phyloP scores from a whole-genome alignment of 1,140 invertebrate genomes.

The Papilio xuthus region DNA sequence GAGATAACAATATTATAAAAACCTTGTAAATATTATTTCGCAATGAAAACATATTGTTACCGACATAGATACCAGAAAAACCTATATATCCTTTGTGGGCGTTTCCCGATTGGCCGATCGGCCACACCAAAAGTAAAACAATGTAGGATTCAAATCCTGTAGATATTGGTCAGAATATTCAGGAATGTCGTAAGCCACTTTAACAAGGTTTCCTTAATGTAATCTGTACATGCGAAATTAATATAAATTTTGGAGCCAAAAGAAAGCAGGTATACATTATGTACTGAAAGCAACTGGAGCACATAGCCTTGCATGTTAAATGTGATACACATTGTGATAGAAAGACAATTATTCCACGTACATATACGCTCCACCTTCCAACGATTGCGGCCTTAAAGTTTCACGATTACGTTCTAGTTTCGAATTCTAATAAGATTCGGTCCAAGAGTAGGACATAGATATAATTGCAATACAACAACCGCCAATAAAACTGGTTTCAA shows the following conservation, averaged over 20 bases:
- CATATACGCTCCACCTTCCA: constrained; percentile 3
- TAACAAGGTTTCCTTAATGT: neutral
- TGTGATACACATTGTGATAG: neutral
- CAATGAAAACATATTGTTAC: no score
- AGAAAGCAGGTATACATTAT: constrained; percentile 6
- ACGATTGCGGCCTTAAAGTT: constrained; percentile 25
- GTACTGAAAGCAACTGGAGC: neutral
- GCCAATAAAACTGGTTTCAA: constrained; percentile 32
- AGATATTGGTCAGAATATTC: neutral
- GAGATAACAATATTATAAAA: neutral
- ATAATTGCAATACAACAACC: constrained; percentile 21
- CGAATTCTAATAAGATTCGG: constrained; percentile 25
- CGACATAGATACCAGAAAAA: no score
- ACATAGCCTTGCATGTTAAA: constrained; percentile 14
- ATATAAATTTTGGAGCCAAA: neutral
- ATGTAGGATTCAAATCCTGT: no score
- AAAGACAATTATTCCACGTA: constrained; percentile 29
- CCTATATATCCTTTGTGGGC: no score
- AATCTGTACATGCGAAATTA: neutral
- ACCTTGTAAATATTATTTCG: no score
- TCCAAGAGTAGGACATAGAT: constrained; percentile 24
- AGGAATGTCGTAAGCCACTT: neutral
- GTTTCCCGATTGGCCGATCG: no score
- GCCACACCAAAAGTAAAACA: no score
- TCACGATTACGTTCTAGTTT: constrained; percentile 34